phyloP scores from a whole-genome alignment of 2,113 vertebrate genomes.

The Catharus minimus region DNA sequence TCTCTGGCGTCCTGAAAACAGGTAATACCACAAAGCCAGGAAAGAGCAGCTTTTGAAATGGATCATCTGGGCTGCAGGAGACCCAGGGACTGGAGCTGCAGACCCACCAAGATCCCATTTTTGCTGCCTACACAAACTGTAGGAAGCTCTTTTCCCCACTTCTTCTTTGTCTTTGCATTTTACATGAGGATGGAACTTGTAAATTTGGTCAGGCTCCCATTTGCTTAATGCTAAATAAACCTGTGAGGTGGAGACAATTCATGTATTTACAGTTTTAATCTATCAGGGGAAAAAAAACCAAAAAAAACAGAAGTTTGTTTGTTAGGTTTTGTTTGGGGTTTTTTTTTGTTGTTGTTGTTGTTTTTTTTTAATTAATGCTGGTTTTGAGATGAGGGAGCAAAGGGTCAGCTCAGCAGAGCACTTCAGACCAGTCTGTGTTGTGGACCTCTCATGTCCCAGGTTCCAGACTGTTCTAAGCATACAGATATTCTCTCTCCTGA shows the following conservation, averaged over 20 bases:
- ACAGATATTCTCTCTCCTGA: neutral
- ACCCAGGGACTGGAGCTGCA: neutral
- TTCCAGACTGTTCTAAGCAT: neutral
- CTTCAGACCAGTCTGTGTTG: neutral
- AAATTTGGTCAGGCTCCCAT: neutral
- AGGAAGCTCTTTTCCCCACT: neutral
- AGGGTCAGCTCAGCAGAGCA: neutral
- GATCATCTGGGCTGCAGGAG: neutral
- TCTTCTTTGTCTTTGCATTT: neutral
- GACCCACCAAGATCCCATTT: neutral
- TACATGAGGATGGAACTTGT: neutral
- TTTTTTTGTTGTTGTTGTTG: no score
- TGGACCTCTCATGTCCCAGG: neutral
- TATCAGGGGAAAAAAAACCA: neutral
- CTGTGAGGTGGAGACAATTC: neutral
- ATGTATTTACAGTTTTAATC: neutral
- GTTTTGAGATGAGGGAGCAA: neutral
- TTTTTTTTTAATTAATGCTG: neutral
- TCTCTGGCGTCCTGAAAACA: constrained; percentile 87
- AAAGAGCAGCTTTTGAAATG: neutral
- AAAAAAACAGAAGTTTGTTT: accelerated
- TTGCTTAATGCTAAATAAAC: neutral
- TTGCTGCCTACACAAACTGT: neutral
- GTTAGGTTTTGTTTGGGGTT: no score
- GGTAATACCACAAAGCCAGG: constrained; percentile 69